Percentiles rank a stretch among this genome's conserved stretches.
Evolutionary conservation across 2,113 vertebrate species (phyloP).

Genomic region (Hyperopisus bebe): DNA sequence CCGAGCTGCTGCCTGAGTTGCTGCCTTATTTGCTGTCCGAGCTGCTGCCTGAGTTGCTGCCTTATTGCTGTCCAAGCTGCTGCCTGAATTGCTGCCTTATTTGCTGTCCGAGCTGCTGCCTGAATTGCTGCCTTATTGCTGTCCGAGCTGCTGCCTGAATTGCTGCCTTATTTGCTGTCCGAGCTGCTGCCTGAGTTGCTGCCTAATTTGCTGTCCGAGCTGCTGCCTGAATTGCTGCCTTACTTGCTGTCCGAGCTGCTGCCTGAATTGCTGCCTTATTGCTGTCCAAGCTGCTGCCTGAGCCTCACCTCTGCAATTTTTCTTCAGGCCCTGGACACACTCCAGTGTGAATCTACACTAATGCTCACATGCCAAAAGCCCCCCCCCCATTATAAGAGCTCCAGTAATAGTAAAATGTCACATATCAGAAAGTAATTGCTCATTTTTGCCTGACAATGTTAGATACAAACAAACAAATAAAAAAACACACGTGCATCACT

Average conservation of each 20-base stretch:
- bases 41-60: too few relatives aligned
- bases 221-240: not conserved
- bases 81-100: too few relatives aligned
- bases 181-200: too few relatives aligned
- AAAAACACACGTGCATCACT: not conserved
- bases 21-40: too few relatives aligned
- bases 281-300: not conserved
- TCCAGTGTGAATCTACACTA: not conserved
- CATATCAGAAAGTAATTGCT: not conserved
- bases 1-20: too few relatives aligned
- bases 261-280: not conserved
- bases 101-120: too few relatives aligned
- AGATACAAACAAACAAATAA: not conserved
- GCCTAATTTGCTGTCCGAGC: not conserved
- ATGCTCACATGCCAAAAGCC: not conserved
- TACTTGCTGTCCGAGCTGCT: not conserved
- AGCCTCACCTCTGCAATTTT: not conserved
- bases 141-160: too few relatives aligned
- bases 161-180: too few relatives aligned
- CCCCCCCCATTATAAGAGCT: not conserved
- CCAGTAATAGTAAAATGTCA: not conserved
- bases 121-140: too few relatives aligned
- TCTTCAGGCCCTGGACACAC: not conserved
- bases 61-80: too few relatives aligned
- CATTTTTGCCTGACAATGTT: not conserved